Percentiles rank a stretch among this genome's conserved stretches.
These are phyloP conservation scores for Bombus picipes DNA, from an alignment of 1,140 invertebrate genomes.

Conservation along the genomic window DNA sequence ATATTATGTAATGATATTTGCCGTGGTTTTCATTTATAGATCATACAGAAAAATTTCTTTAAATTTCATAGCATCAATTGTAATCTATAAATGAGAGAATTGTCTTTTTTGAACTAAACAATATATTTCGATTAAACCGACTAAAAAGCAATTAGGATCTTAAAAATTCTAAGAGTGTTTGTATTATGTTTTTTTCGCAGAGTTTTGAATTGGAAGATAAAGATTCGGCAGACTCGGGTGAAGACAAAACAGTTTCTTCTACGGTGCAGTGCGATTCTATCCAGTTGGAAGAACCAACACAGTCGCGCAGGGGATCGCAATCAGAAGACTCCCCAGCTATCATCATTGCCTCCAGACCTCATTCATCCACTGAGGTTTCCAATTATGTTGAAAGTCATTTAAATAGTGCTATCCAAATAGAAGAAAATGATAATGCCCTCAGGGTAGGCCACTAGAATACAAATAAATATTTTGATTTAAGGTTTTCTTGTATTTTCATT, in stretches of 20 bases:
- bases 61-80: no score
- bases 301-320: conserved; percentile 32
- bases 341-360: conserved; percentile 60
- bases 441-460: conserved; percentile 20
- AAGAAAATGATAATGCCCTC: conserved; percentile 23
- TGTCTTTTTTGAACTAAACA: no score
- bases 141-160: no score
- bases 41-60: no score
- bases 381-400: conserved; percentile 20
- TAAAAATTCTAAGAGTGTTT: background rate
- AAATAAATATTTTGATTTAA: background rate
- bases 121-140: no score
- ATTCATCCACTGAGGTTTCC: conserved; percentile 52
- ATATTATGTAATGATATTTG: background rate
- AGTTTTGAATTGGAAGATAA: conserved; percentile 7
- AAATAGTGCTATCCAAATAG: background rate
- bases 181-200: background rate
- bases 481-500: background rate
- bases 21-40: no score
- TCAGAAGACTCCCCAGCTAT: conserved; percentile 55
- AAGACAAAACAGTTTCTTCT: conserved; percentile 44
- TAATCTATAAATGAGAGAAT: no score
- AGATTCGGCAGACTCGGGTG: conserved; percentile 26
- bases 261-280: conserved; percentile 26
- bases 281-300: background rate